phyloP scores from a whole-genome alignment of 1,140 invertebrate species.

The Telenomus remus region DNA sequence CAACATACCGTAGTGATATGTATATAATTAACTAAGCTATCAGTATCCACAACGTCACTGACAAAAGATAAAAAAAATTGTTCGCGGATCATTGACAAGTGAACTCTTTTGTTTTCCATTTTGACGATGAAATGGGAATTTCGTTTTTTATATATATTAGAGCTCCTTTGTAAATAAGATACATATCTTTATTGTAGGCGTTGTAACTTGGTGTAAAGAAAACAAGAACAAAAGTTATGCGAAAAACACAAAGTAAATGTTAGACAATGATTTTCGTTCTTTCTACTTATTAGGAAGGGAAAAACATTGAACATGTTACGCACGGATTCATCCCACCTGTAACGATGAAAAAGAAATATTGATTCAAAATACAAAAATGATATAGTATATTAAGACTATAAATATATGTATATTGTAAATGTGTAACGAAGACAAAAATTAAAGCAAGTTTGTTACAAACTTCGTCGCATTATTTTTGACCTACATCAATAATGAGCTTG shows the following conservation, averaged over 20 bases:
- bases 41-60: slow-evolving; percentile 26
- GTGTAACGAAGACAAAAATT: slow-evolving; percentile 71
- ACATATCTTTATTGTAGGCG: slow-evolving; percentile 68
- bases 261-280: slow-evolving; percentile 45
- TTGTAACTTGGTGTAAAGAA: slow-evolving; percentile 67
- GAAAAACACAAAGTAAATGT: slow-evolving; percentile 35
- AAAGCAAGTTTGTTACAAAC: slow-evolving; percentile 73
- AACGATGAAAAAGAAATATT: slow-evolving; percentile 62
- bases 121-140: slow-evolving; percentile 39
- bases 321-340: slow-evolving; percentile 61
- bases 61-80: slow-evolving; percentile 20
- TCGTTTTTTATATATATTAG: slow-evolving; percentile 55
- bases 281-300: slow-evolving; percentile 57
- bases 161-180: slow-evolving; percentile 72
- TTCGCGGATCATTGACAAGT: slow-evolving; percentile 32
- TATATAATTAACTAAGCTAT: slow-evolving; percentile 58
- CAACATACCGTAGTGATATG: slow-evolving; percentile 61
- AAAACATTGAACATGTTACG: slow-evolving; percentile 60
- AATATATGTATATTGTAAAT: slow-evolving; percentile 74
- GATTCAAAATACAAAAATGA: slow-evolving; percentile 57
- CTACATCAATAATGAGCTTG: background rate
- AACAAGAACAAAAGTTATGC: too few relatives aligned
- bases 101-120: slow-evolving; percentile 22
- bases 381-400: slow-evolving; percentile 69
- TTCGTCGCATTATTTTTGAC: slow-evolving; percentile 6